These are phyloP conservation scores for Drosophila trapezifrons DNA, from an alignment of 1,140 invertebrate genomes.

Conservation along the genomic window DNA sequence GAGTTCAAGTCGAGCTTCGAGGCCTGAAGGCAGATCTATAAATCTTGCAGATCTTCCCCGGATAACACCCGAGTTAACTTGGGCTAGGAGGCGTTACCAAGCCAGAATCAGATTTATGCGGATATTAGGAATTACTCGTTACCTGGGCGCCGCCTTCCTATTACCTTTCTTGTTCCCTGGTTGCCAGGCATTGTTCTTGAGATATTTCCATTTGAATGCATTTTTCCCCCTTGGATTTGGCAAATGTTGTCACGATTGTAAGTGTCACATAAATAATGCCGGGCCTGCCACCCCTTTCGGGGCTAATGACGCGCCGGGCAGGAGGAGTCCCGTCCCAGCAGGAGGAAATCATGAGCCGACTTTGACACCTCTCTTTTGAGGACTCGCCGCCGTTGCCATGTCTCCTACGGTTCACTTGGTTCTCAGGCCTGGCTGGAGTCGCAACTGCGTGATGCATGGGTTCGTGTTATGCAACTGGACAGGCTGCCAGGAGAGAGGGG, in stretches of 20 bases:
- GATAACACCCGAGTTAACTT: conserved; percentile 18
- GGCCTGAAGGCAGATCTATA: conserved; percentile 58
- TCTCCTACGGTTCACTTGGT: conserved; percentile 22
- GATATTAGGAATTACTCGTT: conserved; percentile 54
- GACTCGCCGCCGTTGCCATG: conserved; percentile 20
- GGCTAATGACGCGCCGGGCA: conserved; percentile 24
- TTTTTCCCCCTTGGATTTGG: conserved; percentile 23
- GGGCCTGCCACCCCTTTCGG: conserved; percentile 36
- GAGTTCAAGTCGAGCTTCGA: conserved; percentile 46
- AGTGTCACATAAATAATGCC: conserved; percentile 67
- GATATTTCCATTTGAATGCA: conserved; percentile 63
- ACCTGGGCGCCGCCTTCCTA: conserved; percentile 12
- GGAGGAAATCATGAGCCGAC: conserved; percentile 31
- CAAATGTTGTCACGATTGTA: conserved; percentile 49
- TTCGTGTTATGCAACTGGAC: conserved; percentile 44
- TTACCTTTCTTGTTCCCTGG: conserved; percentile 2
- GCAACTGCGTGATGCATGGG: conserved; percentile 44
- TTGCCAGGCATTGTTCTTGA: conserved; percentile 23
- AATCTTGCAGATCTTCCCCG: conserved; percentile 56
- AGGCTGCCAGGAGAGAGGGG: not conserved
- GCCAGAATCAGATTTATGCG: conserved; percentile 51
- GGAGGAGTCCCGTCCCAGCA: conserved; percentile 43
- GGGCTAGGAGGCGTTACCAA: conserved; percentile 33
- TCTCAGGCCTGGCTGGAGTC: conserved; percentile 36
- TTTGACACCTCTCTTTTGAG: conserved; percentile 52